Conservation (phyloP, 2,797 vertebrate genomes). For the Schizopygopsis malacanthus region DNA sequence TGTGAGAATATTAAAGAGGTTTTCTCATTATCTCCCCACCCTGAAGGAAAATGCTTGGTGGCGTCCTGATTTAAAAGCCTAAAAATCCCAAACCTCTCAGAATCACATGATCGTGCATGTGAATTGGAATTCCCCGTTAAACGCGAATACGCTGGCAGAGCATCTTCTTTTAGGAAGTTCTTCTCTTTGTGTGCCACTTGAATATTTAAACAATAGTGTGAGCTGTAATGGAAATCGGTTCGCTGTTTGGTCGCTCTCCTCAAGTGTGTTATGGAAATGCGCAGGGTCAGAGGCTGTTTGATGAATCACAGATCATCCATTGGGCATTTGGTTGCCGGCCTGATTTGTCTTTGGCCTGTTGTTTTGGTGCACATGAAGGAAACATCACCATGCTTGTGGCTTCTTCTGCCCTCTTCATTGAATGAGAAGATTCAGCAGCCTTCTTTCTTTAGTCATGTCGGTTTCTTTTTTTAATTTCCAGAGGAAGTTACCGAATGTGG, state of each 20-base stretch:
- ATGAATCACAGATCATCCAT: constrained; percentile 36
- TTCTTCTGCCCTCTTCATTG: background rate
- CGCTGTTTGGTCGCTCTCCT: constrained; percentile 42
- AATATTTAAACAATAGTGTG: constrained; percentile 74
- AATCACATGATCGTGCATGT: background rate
- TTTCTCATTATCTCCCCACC: constrained; percentile 5
- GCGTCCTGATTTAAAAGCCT: background rate
- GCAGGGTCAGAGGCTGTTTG: constrained; percentile 59
- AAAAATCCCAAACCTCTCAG: constrained; percentile 8
- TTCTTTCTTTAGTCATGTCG: constrained; percentile 3
- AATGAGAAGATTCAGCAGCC: background rate
- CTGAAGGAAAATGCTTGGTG: background rate
- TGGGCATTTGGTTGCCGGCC: background rate
- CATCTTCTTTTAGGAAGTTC: constrained; percentile 8
- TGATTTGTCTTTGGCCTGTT: background rate
- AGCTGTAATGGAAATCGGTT: constrained; percentile 67
- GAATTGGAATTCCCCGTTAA: constrained; percentile 12
- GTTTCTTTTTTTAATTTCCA: constrained; percentile 30
- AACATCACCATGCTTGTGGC: background rate
- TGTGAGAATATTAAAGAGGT: constrained; percentile 37
- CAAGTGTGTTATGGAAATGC: constrained; percentile 75
- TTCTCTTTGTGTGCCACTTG: constrained; percentile 66
- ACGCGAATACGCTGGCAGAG: background rate
- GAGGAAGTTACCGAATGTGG: constrained; percentile 32
- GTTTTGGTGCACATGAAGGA: background rate